These are phyloP conservation scores for Speoplatyrhinus poulsoni DNA, from an alignment of 2,113 vertebrate species.

Conservation along the genomic window DNA sequence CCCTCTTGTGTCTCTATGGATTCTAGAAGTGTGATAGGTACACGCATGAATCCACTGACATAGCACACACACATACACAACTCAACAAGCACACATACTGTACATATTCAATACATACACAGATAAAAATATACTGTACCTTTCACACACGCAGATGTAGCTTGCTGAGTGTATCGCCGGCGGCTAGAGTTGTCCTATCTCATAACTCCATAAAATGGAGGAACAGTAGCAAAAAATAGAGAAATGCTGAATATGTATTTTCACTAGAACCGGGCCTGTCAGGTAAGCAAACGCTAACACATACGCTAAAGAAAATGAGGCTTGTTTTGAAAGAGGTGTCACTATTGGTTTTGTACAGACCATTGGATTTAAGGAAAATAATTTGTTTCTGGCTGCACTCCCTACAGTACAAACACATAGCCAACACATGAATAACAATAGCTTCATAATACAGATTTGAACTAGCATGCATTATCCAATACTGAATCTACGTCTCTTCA, in stretches of 20 bases:
- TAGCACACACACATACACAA: background rate
- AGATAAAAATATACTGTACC: slow-evolving; percentile 27
- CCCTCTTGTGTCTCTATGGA: background rate
- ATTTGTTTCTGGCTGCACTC: background rate
- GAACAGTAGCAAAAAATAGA: slow-evolving; percentile 28
- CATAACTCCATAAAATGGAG: slow-evolving; percentile 60
- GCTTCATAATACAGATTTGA: too few species aligned
- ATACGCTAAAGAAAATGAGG: slow-evolving; percentile 28
- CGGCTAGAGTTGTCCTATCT: slow-evolving; percentile 64
- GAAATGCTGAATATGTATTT: slow-evolving; percentile 65
- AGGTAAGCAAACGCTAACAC: slow-evolving; percentile 42
- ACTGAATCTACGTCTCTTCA: too few species aligned
- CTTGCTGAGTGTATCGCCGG: slow-evolving; percentile 58
- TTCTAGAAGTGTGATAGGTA: background rate
- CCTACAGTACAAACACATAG: too few species aligned
- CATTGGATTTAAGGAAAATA: slow-evolving; percentile 26
- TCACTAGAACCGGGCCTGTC: slow-evolving; percentile 30
- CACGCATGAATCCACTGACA: slow-evolving; percentile 8
- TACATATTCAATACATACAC: slow-evolving; percentile 19
- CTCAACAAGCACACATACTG: slow-evolving; percentile 14
- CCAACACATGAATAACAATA: too few species aligned
- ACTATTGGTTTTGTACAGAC: slow-evolving; percentile 31
- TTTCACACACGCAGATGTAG: slow-evolving; percentile 54
- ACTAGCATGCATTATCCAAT: too few species aligned
- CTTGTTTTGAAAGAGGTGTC: slow-evolving; percentile 33